A percentile compares a stretch with the other conserved stretches of the same genome.
Conservation (phyloP, 1,140 invertebrate genomes). For the Pseudomyrmex flavicornis region DNA sequence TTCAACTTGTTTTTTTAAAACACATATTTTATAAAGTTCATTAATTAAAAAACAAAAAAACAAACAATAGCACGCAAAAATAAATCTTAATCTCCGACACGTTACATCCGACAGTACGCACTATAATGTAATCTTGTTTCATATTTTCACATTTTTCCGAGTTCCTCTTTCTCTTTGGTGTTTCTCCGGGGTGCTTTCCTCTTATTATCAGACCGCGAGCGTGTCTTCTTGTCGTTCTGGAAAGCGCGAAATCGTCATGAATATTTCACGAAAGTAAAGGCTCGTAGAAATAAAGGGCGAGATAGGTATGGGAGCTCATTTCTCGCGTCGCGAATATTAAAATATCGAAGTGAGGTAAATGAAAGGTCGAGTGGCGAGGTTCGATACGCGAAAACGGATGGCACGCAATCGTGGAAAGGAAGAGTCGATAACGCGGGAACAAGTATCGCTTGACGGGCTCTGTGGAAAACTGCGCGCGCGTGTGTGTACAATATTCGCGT, state of each 20-base stretch:
- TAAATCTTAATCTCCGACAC: slow-evolving; percentile 17
- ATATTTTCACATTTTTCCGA: neutral
- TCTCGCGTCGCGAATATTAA: slow-evolving; percentile 76
- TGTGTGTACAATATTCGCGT: neutral
- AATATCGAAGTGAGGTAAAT: slow-evolving; percentile 76
- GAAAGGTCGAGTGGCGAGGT: slow-evolving; percentile 54
- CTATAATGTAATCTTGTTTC: slow-evolving; percentile 50
- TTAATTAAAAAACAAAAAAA: no score
- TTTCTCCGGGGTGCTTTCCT: slow-evolving; percentile 6
- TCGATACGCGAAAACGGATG: slow-evolving; percentile 37
- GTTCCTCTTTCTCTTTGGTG: no score
- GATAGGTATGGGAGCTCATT: slow-evolving; percentile 65
- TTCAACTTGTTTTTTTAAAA: neutral
- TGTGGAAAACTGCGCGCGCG: neutral
- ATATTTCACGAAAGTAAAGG: slow-evolving; percentile 72
- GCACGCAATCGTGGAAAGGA: slow-evolving; percentile 11
- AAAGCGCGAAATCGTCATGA: slow-evolving; percentile 70
- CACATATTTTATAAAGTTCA: neutral
- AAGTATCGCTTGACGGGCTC: neutral
- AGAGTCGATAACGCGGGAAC: neutral
- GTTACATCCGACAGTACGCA: neutral
- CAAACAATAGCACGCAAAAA: neutral
- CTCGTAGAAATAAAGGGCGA: slow-evolving; percentile 23
- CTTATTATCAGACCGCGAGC: slow-evolving; percentile 36
- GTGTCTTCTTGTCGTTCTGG: slow-evolving; percentile 31